Percentiles rank a stretch among this genome's conserved stretches.
Conservation (phyloP, 2,888 invertebrate species). For the Bibio marci region DNA sequence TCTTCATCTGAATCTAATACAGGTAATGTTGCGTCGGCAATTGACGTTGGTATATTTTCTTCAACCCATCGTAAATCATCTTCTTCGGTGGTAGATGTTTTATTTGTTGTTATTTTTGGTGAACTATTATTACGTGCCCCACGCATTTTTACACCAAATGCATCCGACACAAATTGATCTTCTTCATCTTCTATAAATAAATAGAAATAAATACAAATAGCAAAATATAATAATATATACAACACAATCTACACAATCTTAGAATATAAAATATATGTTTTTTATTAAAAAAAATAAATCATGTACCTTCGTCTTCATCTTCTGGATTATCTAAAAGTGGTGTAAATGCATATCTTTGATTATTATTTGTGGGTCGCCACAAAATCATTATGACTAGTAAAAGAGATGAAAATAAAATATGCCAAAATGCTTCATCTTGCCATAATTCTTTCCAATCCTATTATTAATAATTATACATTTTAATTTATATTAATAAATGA, state of each 20-base stretch:
- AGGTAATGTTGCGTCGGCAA: conserved; percentile 50
- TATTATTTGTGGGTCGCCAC: conserved; percentile 91
- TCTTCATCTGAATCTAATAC: conserved; percentile 67
- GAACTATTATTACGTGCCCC: conserved; percentile 31
- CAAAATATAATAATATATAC: no score
- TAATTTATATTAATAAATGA: neutral
- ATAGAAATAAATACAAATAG: neutral
- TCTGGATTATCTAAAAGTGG: conserved; percentile 73
- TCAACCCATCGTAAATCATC: conserved; percentile 81
- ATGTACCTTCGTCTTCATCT: conserved; percentile 47
- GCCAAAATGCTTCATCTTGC: conserved; percentile 94
- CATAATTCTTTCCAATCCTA: conserved; percentile 83
- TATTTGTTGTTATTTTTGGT: conserved; percentile 16
- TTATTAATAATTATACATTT: conserved; percentile 4
- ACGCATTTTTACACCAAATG: conserved; percentile 68
- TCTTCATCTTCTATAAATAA: conserved; percentile 46
- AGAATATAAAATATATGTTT: neutral
- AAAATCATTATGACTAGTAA: conserved; percentile 84
- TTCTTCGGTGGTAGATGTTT: conserved; percentile 37
- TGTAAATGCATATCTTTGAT: conserved; percentile 87
- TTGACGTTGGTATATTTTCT: conserved; percentile 71
- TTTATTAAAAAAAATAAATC: neutral
- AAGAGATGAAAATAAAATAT: conserved; percentile 74
- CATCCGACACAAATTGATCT: conserved; percentile 72
- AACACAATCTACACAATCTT: no score